These are phyloP conservation scores for Lasioglossum morio DNA, from an alignment of 2,888 invertebrate species.

Conservation along the genomic window DNA sequence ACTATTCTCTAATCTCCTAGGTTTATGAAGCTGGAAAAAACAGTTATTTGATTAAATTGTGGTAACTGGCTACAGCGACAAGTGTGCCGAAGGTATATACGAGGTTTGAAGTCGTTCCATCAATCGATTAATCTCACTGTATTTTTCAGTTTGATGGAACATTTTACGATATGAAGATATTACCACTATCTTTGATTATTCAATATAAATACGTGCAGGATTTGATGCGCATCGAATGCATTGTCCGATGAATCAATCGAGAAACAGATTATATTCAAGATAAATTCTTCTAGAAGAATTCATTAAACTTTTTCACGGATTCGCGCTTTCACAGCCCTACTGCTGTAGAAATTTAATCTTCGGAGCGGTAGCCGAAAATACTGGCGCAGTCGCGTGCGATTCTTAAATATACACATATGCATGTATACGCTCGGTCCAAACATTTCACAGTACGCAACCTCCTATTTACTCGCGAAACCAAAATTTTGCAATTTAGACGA, in stretches of 20 bases:
- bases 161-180: conserved; percentile 23
- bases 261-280: conserved; percentile 30
- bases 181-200: conserved; percentile 16
- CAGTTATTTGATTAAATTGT: not conserved
- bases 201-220: conserved; percentile 34
- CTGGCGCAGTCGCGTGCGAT: not conserved
- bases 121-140: not conserved
- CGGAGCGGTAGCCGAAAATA: not conserved
- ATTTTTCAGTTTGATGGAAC: not conserved
- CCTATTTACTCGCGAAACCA: not conserved
- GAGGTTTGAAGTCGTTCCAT: not conserved
- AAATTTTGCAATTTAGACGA: conserved; percentile 25
- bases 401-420: not conserved
- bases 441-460: not conserved
- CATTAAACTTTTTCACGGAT: conserved; percentile 33
- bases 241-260: not conserved
- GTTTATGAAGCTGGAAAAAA: not conserved
- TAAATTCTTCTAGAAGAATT: conserved; percentile 31
- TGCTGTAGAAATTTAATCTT: conserved; percentile 38
- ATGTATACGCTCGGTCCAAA: not conserved
- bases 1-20: not conserved
- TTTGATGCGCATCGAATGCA: not conserved
- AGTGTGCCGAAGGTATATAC: not conserved
- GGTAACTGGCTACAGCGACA: not conserved
- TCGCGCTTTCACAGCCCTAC: not conserved